phyloP scores from a whole-genome alignment of 2,888 invertebrate genomes.

The Diaperis boleti region DNA sequence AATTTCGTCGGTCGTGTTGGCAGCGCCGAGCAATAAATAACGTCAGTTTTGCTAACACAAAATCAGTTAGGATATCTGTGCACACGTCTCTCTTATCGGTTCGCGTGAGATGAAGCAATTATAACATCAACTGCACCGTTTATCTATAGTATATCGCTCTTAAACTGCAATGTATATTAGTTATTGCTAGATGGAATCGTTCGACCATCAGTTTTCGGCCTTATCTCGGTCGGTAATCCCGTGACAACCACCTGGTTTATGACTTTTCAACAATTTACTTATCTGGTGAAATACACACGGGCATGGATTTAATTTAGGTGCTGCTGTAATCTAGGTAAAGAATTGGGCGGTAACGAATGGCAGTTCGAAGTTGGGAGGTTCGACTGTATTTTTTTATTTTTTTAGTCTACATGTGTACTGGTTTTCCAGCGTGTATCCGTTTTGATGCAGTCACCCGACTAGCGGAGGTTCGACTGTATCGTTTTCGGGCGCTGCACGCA shows the following conservation, averaged over 20 bases:
- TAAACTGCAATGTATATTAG: constrained; percentile 61
- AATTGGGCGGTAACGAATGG: no score
- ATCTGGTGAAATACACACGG: constrained; percentile 43
- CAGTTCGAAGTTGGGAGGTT: no score
- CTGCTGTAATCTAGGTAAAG: no score
- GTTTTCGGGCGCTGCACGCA: no score
- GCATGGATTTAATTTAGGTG: constrained; percentile 30
- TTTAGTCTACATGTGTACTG: no score
- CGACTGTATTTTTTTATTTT: no score
- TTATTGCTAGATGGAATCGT: constrained; percentile 61
- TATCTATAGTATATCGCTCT: constrained; percentile 59
- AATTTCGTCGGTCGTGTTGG: no score
- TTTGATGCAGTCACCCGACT: no score
- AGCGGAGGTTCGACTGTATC: no score
- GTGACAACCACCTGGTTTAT: constrained; percentile 45
- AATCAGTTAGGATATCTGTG: constrained; percentile 29
- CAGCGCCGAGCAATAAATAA: constrained; percentile 5
- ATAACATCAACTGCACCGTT: constrained; percentile 59
- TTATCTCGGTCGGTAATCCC: constrained; percentile 49
- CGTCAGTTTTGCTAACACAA: background rate
- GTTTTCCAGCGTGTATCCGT: no score
- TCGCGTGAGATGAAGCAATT: constrained; percentile 61
- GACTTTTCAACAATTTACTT: constrained; percentile 52
- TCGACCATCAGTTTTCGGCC: constrained; percentile 58
- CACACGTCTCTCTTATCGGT: constrained; percentile 50